Percentiles rank a stretch among this genome's conserved stretches.
phyloP scores from a whole-genome alignment of 2,888 invertebrate species.

The Alitta virens region DNA sequence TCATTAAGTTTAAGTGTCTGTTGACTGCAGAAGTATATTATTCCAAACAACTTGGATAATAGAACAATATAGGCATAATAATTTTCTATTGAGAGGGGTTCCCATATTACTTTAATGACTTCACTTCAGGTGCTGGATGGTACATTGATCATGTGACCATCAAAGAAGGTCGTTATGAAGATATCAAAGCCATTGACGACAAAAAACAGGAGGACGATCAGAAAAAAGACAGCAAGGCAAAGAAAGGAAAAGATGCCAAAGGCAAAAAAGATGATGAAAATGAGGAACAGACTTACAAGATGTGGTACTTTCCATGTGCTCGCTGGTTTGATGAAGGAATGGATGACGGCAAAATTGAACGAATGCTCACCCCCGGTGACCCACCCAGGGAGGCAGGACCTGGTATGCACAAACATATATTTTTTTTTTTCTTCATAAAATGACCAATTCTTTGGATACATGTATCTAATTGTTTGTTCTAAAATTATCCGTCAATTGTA shows the following conservation, averaged over 20 bases:
- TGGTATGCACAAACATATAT: no score
- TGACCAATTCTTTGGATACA: no score
- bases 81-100: no score
- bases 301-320: background rate
- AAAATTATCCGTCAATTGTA: no score
- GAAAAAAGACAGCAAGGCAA: background rate
- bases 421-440: no score
- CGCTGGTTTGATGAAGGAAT: slow-evolving; percentile 41
- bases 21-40: no score
- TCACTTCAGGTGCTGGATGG: background rate
- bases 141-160: background rate
- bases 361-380: slow-evolving; percentile 25
- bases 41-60: no score
- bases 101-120: background rate
- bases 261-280: background rate
- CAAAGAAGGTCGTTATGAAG: background rate
- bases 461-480: no score
- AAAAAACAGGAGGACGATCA: background rate
- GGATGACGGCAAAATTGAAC: slow-evolving; percentile 36
- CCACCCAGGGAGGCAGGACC: background rate
- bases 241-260: background rate
- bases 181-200: no score
- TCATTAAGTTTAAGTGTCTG: no score
- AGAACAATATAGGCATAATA: no score
- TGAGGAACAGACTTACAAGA: background rate